Conservation (phyloP, 2,888 invertebrate species). For the Cordilura impudica region DNA sequence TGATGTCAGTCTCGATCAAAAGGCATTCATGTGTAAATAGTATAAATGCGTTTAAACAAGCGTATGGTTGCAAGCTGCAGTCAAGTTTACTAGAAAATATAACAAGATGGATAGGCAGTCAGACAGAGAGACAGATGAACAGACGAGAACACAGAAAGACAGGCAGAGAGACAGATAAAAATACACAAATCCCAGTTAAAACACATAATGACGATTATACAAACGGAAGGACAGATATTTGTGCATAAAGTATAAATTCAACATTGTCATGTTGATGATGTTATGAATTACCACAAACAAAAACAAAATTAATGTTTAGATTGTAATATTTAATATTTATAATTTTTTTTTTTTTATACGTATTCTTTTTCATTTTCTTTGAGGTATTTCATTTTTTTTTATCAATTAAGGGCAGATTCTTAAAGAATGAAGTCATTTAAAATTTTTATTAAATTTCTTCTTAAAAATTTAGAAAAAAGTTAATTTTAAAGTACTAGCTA, state of each 20-base stretch:
- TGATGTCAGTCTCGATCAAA: conserved; percentile 61
- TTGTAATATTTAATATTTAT: conserved; percentile 3
- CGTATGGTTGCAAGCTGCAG: conserved; percentile 59
- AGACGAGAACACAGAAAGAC: not conserved
- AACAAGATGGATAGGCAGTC: conserved; percentile 43
- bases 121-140: not conserved
- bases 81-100: conserved; percentile 47
- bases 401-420: too few species aligned
- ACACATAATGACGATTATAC: conserved; percentile 24
- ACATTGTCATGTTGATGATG: conserved; percentile 51
- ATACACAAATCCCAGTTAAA: conserved; percentile 2
- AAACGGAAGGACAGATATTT: conserved; percentile 52
- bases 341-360: not conserved
- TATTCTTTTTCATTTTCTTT: too few species aligned
- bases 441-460: too few species aligned
- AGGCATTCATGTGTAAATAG: conserved; percentile 57
- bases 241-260: conserved; percentile 31
- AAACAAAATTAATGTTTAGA: conserved; percentile 41
- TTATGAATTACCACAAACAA: conserved; percentile 36
- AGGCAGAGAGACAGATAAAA: not conserved
- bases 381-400: too few species aligned
- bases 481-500: too few species aligned
- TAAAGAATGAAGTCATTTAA: too few species aligned
- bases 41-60: conserved; percentile 59
- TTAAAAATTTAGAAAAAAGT: too few species aligned